Conservation (phyloP, 2,113 vertebrate species). For the Nicator chloris region DNA sequence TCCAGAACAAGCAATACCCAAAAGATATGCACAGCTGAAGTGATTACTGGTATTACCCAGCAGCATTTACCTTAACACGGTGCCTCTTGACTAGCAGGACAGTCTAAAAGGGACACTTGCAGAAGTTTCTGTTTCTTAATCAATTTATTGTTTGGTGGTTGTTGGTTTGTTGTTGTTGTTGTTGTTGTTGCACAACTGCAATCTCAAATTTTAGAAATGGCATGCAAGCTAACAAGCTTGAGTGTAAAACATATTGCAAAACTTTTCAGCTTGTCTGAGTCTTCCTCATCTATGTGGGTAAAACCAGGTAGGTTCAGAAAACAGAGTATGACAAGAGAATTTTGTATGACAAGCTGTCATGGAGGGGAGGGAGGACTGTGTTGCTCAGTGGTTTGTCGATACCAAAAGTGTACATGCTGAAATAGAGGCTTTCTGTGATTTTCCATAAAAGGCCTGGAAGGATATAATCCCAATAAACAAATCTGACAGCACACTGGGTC, state of each 20-base stretch:
- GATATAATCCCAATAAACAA: neutral
- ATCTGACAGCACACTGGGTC: neutral
- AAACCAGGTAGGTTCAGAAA: neutral
- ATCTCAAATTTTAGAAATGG: neutral
- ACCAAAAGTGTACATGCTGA: neutral
- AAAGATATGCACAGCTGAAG: neutral
- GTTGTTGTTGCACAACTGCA: neutral
- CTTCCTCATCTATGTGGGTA: neutral
- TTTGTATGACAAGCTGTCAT: neutral
- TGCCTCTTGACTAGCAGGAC: neutral
- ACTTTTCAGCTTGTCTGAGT: neutral
- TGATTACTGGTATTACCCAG: neutral
- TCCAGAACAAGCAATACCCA: neutral
- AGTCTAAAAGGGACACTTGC: neutral
- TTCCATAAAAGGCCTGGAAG: conserved; percentile 14
- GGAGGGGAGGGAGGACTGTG: neutral
- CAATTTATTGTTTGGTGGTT: no score
- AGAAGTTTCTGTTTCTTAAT: neutral
- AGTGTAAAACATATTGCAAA: neutral
- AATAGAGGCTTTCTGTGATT: neutral
- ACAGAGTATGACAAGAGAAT: neutral
- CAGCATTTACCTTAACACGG: neutral
- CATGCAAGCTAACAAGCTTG: neutral
- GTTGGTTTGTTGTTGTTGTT: no score
- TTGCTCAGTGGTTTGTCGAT: neutral